Percentiles rank a stretch among this genome's conserved stretches.
These are phyloP conservation scores for Tinamus guttatus DNA, from an alignment of 2,113 vertebrate species.

Conservation along the genomic window DNA sequence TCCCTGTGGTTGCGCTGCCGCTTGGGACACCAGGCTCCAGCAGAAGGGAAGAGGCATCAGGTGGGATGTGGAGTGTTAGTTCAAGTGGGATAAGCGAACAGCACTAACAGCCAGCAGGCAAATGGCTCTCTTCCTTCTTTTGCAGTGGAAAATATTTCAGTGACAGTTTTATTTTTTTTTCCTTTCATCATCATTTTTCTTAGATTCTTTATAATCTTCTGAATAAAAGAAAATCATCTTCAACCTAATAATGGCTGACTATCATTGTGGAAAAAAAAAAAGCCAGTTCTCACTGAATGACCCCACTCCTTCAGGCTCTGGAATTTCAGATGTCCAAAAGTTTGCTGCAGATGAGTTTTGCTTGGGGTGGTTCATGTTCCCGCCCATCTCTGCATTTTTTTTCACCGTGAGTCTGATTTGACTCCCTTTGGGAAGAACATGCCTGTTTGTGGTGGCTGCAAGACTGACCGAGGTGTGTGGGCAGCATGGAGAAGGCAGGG, in stretches of 20 bases:
- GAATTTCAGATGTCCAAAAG: constrained; percentile 8
- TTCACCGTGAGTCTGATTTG: background rate
- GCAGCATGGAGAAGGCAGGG: background rate
- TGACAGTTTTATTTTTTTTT: background rate
- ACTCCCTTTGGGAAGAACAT: background rate
- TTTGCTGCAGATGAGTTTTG: constrained; percentile 44
- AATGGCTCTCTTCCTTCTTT: constrained; percentile 43
- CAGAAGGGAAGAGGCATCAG: constrained; percentile 7
- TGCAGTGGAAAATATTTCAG: constrained; percentile 58
- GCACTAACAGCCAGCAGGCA: constrained; percentile 36
- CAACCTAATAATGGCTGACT: constrained; percentile 23
- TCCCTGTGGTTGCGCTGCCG: background rate
- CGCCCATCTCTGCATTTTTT: constrained; percentile 2
- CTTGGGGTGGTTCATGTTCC: background rate
- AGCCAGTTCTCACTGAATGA: background rate
- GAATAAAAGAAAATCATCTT: constrained; percentile 38
- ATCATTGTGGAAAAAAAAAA: constrained; percentile 1
- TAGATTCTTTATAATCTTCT: constrained; percentile 47
- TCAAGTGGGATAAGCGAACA: background rate
- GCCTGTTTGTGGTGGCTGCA: background rate
- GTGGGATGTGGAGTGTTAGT: constrained; percentile 10
- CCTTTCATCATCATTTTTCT: constrained; percentile 40
- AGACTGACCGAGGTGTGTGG: background rate
- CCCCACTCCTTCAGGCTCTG: constrained; percentile 20
- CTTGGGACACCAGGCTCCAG: background rate